phyloP scores from a whole-genome alignment of 2,888 invertebrate species.

The Caenorhabditis becei region DNA sequence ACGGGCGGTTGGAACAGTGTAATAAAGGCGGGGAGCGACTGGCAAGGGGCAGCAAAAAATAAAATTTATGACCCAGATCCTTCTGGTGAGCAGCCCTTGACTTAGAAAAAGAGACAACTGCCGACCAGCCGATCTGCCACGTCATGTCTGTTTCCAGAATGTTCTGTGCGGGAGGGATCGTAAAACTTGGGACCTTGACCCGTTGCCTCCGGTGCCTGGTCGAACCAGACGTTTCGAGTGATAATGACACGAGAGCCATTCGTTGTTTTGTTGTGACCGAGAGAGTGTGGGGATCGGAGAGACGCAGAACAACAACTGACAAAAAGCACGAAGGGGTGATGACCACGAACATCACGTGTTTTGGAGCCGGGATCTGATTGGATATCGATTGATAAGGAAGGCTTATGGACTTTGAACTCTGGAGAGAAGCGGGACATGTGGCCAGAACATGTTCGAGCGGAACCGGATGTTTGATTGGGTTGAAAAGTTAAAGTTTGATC shows the following conservation, averaged over 20 bases:
- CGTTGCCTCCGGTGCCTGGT: conserved; percentile 14
- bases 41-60: conserved; percentile 8
- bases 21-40: conserved; percentile 2
- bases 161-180: neutral
- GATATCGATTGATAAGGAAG: conserved; percentile 1
- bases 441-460: neutral
- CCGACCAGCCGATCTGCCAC: neutral
- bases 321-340: conserved; percentile 12
- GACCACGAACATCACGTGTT: conserved; percentile 58
- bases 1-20: conserved; percentile 27
- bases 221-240: conserved; percentile 11
- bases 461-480: neutral
- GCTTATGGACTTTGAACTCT: neutral
- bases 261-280: conserved; percentile 25
- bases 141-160: neutral
- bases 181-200: neutral
- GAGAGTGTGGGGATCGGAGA: conserved; percentile 12
- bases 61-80: conserved; percentile 11
- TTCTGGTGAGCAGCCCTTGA: conserved; percentile 8
- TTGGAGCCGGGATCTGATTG: conserved; percentile 3
- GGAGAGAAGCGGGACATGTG: neutral
- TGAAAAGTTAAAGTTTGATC: neutral
- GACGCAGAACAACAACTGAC: conserved; percentile 38
- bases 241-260: neutral
- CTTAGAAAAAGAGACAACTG: conserved; percentile 6